phyloP scores from a whole-genome alignment of 1,140 invertebrate genomes.

The Drosophila setifemur region DNA sequence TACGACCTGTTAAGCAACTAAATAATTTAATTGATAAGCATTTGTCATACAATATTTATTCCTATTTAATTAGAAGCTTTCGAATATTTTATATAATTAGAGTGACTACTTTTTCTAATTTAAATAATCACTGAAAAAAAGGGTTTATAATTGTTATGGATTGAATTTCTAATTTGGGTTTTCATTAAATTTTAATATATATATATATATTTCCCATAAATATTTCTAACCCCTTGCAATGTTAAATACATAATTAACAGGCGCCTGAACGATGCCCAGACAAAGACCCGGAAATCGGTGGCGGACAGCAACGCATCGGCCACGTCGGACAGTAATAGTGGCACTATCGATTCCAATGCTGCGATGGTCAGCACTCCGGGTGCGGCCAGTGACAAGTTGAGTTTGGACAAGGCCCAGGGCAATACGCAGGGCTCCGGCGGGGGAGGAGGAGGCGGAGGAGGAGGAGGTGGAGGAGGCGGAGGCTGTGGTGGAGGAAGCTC shows the following conservation, averaged over 20 bases:
- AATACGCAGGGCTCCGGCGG: slow-evolving; percentile 13
- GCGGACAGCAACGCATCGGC: slow-evolving; percentile 86
- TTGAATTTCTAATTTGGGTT: too few species aligned
- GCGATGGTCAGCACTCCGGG: slow-evolving; percentile 58
- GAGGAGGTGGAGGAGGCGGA: background rate
- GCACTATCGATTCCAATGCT: slow-evolving; percentile 71
- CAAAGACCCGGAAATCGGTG: slow-evolving; percentile 81
- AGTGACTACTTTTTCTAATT: too few species aligned
- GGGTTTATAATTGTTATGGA: too few species aligned
- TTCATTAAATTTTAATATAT: background rate
- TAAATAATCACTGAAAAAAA: too few species aligned
- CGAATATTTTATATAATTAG: background rate
- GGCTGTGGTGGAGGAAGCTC: background rate
- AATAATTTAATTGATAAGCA: too few species aligned
- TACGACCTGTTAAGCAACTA: too few species aligned
- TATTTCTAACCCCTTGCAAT: too few species aligned
- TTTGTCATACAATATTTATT: too few species aligned
- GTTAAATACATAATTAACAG: slow-evolving; percentile 18
- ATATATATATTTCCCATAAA: background rate
- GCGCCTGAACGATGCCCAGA: slow-evolving; percentile 79
- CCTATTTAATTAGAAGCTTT: too few species aligned
- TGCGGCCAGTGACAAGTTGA: slow-evolving; percentile 34
- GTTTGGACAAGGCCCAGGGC: slow-evolving; percentile 38
- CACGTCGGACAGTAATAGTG: slow-evolving; percentile 83
- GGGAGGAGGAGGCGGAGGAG: background rate